phyloP scores from a whole-genome alignment of 2,888 invertebrate genomes.

The Smittia sp. region DNA sequence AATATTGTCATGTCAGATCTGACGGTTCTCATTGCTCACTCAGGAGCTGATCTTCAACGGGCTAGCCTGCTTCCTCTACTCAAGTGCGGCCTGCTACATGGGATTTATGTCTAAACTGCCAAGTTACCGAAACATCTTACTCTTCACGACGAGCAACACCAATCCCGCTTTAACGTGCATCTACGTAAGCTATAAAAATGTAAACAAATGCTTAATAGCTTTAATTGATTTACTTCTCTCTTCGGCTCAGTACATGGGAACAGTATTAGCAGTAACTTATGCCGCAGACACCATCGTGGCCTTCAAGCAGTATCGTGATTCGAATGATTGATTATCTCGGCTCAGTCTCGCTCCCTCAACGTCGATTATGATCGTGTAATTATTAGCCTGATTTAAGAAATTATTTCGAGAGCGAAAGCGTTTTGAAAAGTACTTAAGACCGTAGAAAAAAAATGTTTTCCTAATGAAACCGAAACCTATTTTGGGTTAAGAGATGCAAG shows the following conservation, averaged over 20 bases:
- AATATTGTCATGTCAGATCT: not conserved
- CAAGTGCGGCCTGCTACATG: slow-evolving; percentile 76
- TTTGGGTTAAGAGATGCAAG: not conserved
- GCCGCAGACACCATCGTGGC: slow-evolving; percentile 77
- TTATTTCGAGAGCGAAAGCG: not conserved
- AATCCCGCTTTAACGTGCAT: slow-evolving; percentile 87
- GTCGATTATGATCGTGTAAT: slow-evolving; percentile 18
- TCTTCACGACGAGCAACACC: slow-evolving; percentile 56
- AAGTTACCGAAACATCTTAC: slow-evolving; percentile 57
- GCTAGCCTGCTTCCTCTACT: slow-evolving; percentile 72
- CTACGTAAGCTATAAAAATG: slow-evolving; percentile 63
- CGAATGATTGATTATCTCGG: slow-evolving; percentile 21
- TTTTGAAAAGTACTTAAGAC: slow-evolving; percentile 13
- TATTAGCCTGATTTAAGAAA: slow-evolving; percentile 16
- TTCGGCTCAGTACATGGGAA: slow-evolving; percentile 79
- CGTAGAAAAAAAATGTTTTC: not conserved
- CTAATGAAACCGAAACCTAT: slow-evolving; percentile 21
- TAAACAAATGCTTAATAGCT: slow-evolving; percentile 20
- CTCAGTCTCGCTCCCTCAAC: not conserved
- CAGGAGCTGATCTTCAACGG: slow-evolving; percentile 80
- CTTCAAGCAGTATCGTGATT: slow-evolving; percentile 58
- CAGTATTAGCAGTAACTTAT: slow-evolving; percentile 70
- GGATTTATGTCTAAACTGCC: slow-evolving; percentile 74
- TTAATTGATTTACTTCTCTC: slow-evolving; percentile 47
- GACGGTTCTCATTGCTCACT: slow-evolving; percentile 39